phyloP scores from a whole-genome alignment of 1,140 invertebrate species.

The Drosophila ambigua region DNA sequence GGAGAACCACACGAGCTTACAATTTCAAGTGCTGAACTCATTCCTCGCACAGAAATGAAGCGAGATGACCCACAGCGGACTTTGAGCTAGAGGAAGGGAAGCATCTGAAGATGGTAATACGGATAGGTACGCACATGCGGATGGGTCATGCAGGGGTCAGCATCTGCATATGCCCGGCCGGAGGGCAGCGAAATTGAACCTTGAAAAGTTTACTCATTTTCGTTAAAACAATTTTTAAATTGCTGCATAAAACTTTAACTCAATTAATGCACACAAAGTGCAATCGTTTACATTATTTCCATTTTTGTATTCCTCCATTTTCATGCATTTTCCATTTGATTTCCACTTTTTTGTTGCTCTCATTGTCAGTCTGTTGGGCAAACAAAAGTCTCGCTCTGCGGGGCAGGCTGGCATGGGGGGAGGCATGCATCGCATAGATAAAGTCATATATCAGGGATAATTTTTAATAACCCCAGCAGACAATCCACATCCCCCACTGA shows the following conservation, averaged over 20 bases:
- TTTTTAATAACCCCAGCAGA: constrained; percentile 48
- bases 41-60: constrained; percentile 40
- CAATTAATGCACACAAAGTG: constrained; percentile 29
- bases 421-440: constrained; percentile 68
- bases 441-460: constrained; percentile 77
- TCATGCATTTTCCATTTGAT: constrained; percentile 43
- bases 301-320: no score
- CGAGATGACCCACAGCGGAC: constrained; percentile 38
- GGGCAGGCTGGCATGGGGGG: constrained; percentile 2
- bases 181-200: neutral
- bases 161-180: constrained; percentile 48
- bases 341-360: constrained; percentile 39
- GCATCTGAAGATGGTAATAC: neutral
- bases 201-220: neutral
- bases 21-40: constrained; percentile 36
- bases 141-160: neutral
- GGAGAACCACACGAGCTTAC: constrained; percentile 39
- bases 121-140: neutral
- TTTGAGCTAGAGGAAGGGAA: neutral
- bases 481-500: constrained; percentile 4
- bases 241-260: constrained; percentile 4
- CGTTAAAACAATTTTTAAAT: neutral
- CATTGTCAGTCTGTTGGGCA: constrained; percentile 45
- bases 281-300: constrained; percentile 33
- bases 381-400: constrained; percentile 40